Base-by-base conservation (phyloP, 2,888 invertebrate genomes). In the Agonopterix arenella region DNA sequence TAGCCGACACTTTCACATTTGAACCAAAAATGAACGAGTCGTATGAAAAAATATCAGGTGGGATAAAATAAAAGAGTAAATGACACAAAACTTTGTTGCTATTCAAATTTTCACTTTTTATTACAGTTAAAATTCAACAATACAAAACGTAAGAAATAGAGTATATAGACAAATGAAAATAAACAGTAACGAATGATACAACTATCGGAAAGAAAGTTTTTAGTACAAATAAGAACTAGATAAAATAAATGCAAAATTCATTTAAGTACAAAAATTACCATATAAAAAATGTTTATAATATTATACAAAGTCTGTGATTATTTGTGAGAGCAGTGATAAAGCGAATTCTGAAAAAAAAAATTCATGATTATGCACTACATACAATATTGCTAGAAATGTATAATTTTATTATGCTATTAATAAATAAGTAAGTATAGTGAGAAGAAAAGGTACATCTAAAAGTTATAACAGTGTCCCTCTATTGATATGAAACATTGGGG, bases 61-160 rank as follows among this genome's bases (percentile, higher is more conserved):
- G 58, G 59, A 52, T 46, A 45, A 48, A 55, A 36, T 56, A 58
- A 51, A 52, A 28, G 45, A 38, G 43, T 44, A 38, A 28, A 28
- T 28, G 5, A 28, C 28, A 28, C 28, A 28, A 28, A 28, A 28
- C 28, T 28, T 28, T 7, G 28, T 7, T 5, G 28, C 28, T 28
- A 28, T 51, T 62, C 13, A 49, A 59, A 68, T 64, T 73, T 69
- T 70, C 73, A 69, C 28, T 28, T 73, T 78, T 83, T 84, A 88
- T 84, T 88, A 83, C 84, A 81, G 85, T 86, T 86, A 88, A 86
- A 80, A 79, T 82, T 86, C 84, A 88, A 86, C 88, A 88, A 86
- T 84, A 83, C 67, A 79, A 79, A 85, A 85, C 76, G 64, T 75
- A 80, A 68, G 73, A 69, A 68, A 78, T 76, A 77, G 65, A 79